Evolutionary conservation across 1,140 invertebrate species (phyloP).

Genomic region (Zaprionus ghesquierei): DNA sequence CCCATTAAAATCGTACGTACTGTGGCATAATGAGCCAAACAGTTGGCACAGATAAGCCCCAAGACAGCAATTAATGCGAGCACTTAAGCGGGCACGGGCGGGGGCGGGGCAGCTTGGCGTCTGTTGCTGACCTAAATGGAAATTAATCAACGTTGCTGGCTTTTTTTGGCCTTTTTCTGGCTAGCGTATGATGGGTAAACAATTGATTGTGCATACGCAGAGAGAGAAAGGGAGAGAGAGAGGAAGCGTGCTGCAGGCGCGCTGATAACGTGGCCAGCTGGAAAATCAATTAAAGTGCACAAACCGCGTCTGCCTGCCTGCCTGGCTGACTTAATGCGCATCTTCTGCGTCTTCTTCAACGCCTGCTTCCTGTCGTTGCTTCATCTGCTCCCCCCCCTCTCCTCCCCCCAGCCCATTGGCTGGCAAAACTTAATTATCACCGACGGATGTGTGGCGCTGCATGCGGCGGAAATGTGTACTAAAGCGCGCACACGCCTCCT

Average conservation of each 20-base stretch:
- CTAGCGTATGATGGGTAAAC: slow-evolving; percentile 19
- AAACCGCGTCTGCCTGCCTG: slow-evolving; percentile 5
- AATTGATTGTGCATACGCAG: slow-evolving; percentile 19
- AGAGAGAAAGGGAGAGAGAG: neutral
- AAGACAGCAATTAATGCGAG: slow-evolving; percentile 24
- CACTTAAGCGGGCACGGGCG: neutral
- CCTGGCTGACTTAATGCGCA: slow-evolving; percentile 33
- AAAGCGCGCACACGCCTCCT: slow-evolving; percentile 20
- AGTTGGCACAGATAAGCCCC: slow-evolving; percentile 16
- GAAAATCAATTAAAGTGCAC: slow-evolving; percentile 73
- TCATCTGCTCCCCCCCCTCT: neutral
- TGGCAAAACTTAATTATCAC: slow-evolving; percentile 74
- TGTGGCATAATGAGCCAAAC: slow-evolving; percentile 8
- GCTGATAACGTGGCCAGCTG: slow-evolving; percentile 72
- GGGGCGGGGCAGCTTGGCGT: neutral
- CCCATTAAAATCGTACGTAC: slow-evolving; percentile 12
- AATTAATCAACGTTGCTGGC: slow-evolving; percentile 40
- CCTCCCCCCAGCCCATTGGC: neutral
- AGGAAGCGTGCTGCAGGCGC: slow-evolving; percentile 50
- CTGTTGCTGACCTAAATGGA: slow-evolving; percentile 25
- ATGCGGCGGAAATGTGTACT: slow-evolving; percentile 62
- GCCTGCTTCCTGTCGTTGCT: neutral
- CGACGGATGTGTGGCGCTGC: slow-evolving; percentile 73
- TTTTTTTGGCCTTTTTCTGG: slow-evolving; percentile 1
- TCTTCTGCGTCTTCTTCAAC: slow-evolving; percentile 12